Base-by-base conservation (phyloP, 2,113 vertebrate genomes). In the Narcine bancroftii region DNA sequence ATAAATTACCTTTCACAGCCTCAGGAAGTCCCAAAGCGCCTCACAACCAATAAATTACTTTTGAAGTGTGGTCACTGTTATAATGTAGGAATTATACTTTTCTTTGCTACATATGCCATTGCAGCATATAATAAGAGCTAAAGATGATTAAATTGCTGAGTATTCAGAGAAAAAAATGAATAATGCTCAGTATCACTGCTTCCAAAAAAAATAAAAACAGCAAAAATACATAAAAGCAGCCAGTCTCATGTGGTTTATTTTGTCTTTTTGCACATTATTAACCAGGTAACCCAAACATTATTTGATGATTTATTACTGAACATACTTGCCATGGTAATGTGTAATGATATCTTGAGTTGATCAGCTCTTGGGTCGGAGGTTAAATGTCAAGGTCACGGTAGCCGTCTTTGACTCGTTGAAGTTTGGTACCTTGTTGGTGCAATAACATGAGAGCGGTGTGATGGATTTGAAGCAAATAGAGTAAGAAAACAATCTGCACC, bases 401-500 rank as follows among this genome's bases (percentile, higher is more conserved):
- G 89, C 89, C 89, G 65, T 45, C 65, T 69, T 91, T 91, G 89
- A 71, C 89, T 91, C 10, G 89, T 45, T 66, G 89, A 91, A 47
- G 89, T 91, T 91, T 47, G 89, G 89, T 66, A 69, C 89, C 42
- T 69, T 91, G 89, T 69, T 91, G 89, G 89, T 91, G 89, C 89
- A 91, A 91, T 69, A 91, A 91, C 89, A 91, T 69, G 65, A 91
- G 89, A 91, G 65, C 65, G 45, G 89, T 69, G 89, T 91, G 89
- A 91, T 91, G 89, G 89, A 91, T 91, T 91, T 91, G 89, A 91
- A 91, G 89, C 89, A 91, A 91, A 91, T 69, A 69, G 63, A 91
- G 39, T 91, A 91, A 91, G 89, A 91, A 91, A 91, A 91, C 89
- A 91, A 69, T 69, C 89, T 91, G 63, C 89, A 91, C 71, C 89